Conservation (phyloP, 2,113 vertebrate species). For the Bostrychus sinensis region DNA sequence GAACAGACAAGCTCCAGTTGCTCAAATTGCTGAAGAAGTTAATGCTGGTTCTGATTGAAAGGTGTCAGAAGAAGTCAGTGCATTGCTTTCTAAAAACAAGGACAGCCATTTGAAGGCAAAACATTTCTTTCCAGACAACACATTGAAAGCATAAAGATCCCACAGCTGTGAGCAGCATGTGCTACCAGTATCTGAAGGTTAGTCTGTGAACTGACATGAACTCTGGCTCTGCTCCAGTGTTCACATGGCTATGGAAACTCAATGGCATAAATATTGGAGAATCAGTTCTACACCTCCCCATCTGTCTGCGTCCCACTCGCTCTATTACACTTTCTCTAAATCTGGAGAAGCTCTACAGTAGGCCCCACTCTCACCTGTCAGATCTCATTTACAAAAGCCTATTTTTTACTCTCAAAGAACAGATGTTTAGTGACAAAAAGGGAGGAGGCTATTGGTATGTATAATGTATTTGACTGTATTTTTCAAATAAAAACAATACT, state of each 20-base stretch:
- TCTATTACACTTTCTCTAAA: slow-evolving; percentile 19
- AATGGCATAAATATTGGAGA: slow-evolving; percentile 17
- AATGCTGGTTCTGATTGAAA: too few species aligned
- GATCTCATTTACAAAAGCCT: slow-evolving; percentile 1
- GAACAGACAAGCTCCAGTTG: too few species aligned
- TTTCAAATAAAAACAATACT: slow-evolving; percentile 14
- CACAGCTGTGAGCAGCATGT: slow-evolving; percentile 41
- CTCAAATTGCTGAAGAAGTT: too few species aligned
- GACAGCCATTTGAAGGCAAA: slow-evolving; percentile 7
- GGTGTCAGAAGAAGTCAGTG: too few species aligned
- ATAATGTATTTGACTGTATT: slow-evolving; percentile 16
- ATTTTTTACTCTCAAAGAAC: neutral
- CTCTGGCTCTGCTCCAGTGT: slow-evolving; percentile 22
- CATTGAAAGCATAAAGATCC: neutral
- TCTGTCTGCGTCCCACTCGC: slow-evolving; percentile 17
- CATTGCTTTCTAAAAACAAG: slow-evolving; percentile 1
- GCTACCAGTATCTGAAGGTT: slow-evolving; percentile 15
- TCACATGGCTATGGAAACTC: slow-evolving; percentile 33
- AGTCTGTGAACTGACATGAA: slow-evolving; percentile 26
- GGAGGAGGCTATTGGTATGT: slow-evolving; percentile 6
- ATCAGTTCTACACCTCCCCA: slow-evolving; percentile 13
- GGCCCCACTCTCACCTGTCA: slow-evolving; percentile 16
- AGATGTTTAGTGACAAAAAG: slow-evolving; percentile 11
- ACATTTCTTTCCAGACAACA: neutral
- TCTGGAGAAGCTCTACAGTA: slow-evolving; percentile 7